phyloP scores from a whole-genome alignment of 2,888 invertebrate species.

The Ophion ellenae region DNA sequence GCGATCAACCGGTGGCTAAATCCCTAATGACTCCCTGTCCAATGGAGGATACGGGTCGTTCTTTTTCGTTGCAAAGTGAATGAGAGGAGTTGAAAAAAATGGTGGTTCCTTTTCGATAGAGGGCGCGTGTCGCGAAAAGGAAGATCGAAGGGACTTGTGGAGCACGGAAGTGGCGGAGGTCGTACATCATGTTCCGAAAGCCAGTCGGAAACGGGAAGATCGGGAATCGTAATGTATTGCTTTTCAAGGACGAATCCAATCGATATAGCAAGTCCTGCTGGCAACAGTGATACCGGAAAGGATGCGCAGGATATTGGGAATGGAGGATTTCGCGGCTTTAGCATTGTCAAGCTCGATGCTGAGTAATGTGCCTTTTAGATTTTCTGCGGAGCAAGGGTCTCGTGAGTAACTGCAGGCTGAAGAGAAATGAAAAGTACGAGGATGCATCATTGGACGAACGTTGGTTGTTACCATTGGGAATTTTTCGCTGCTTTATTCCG shows the following conservation, averaged over 20 bases:
- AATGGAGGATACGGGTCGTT: too few relatives aligned
- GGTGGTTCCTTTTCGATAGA: too few relatives aligned
- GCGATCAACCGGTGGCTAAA: too few relatives aligned
- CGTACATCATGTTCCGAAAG: constrained; percentile 24
- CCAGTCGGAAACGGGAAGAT: constrained; percentile 36
- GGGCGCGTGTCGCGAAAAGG: neutral
- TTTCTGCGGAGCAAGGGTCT: neutral
- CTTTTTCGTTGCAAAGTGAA: too few relatives aligned
- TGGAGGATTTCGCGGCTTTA: constrained; percentile 4
- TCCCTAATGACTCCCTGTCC: too few relatives aligned
- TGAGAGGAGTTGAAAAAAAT: too few relatives aligned
- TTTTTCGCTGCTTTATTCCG: too few relatives aligned
- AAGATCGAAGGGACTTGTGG: constrained; percentile 29
- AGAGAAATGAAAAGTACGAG: neutral
- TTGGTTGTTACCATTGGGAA: too few relatives aligned
- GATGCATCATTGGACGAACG: too few relatives aligned
- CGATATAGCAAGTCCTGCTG: constrained; percentile 27
- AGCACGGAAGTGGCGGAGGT: constrained; percentile 17
- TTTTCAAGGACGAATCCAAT: constrained; percentile 53
- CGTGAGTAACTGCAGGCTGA: constrained; percentile 10
- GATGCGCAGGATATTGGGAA: constrained; percentile 7
- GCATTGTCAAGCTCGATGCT: constrained; percentile 29
- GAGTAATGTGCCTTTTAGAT: constrained; percentile 30
- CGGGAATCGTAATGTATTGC: constrained; percentile 57
- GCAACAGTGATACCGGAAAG: constrained; percentile 21